Evolutionary conservation across 2,888 invertebrate species (phyloP).

Genomic region (Germaria angustata): DNA sequence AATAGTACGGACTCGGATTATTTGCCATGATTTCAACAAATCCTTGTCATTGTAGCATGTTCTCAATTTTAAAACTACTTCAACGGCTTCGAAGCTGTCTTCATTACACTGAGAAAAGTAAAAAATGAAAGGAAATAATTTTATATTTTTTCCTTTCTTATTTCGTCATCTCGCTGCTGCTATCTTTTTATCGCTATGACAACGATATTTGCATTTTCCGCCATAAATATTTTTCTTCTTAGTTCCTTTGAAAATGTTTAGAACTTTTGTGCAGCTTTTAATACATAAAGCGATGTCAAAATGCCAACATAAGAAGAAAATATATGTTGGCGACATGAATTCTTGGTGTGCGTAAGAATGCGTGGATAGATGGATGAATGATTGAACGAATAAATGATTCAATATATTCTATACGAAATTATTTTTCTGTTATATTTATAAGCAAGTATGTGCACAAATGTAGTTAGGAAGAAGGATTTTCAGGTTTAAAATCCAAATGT

Average conservation of each 20-base stretch:
- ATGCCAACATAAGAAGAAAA: slow-evolving; percentile 52
- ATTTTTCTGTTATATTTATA: background rate
- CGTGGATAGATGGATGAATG: slow-evolving; percentile 14
- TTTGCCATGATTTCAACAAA: too few species aligned
- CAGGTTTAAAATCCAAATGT: background rate
- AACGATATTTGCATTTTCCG: background rate
- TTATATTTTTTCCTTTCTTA: too few species aligned
- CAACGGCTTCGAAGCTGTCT: too few species aligned
- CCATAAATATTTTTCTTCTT: background rate
- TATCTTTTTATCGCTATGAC: background rate
- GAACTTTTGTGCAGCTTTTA: slow-evolving; percentile 23
- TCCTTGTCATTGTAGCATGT: too few species aligned
- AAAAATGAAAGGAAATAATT: too few species aligned
- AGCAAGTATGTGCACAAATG: background rate
- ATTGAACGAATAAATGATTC: background rate
- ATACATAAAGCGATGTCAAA: slow-evolving; percentile 50
- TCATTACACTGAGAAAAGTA: too few species aligned
- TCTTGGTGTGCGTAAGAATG: slow-evolving; percentile 1
- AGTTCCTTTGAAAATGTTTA: slow-evolving; percentile 6
- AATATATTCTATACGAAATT: background rate
- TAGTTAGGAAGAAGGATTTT: background rate
- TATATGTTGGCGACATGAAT: slow-evolving; percentile 30
- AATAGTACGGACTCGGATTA: too few species aligned
- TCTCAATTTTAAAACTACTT: too few species aligned
- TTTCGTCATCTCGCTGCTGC: too few species aligned